Evolutionary conservation across 2,888 invertebrate species (phyloP).

Genomic region (Tiliacea aurago): DNA sequence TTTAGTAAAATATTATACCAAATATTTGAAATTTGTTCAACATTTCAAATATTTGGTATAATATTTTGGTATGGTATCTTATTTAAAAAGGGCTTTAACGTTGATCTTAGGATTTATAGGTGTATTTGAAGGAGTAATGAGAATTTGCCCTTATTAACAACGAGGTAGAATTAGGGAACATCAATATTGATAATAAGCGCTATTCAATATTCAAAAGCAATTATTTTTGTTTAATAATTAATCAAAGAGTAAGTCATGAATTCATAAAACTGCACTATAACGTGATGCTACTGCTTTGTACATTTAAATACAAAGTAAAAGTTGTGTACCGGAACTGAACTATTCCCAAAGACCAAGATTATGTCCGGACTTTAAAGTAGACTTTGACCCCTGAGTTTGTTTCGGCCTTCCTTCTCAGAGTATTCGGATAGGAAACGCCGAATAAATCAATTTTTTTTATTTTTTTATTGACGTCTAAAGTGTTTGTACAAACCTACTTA

Average conservation of each 20-base stretch:
- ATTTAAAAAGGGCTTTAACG: background rate
- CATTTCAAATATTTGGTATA: too few species aligned
- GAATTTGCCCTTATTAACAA: background rate
- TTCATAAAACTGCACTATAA: constrained; percentile 5
- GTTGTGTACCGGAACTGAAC: too few species aligned
- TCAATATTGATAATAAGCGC: constrained; percentile 11
- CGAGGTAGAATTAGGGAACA: constrained; percentile 1
- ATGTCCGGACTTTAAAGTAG: too few species aligned
- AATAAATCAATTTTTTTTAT: too few species aligned
- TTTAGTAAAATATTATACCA: background rate
- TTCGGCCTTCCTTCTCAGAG: too few species aligned
- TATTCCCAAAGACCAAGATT: background rate
- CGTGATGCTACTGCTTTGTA: background rate
- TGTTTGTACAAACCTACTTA: too few species aligned
- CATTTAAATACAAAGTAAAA: background rate
- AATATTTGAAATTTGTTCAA: background rate
- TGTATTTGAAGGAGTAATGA: constrained; percentile 20
- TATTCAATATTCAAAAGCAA: constrained; percentile 17
- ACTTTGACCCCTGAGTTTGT: too few species aligned
- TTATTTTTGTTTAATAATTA: constrained; percentile 39
- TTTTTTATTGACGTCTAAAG: too few species aligned
- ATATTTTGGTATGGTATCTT: too few species aligned
- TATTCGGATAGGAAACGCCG: too few species aligned
- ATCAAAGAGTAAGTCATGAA: constrained; percentile 10
- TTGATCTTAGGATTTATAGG: background rate